Base-by-base conservation (phyloP, 2,797 vertebrate genomes). In the Trematomus bernacchii region DNA sequence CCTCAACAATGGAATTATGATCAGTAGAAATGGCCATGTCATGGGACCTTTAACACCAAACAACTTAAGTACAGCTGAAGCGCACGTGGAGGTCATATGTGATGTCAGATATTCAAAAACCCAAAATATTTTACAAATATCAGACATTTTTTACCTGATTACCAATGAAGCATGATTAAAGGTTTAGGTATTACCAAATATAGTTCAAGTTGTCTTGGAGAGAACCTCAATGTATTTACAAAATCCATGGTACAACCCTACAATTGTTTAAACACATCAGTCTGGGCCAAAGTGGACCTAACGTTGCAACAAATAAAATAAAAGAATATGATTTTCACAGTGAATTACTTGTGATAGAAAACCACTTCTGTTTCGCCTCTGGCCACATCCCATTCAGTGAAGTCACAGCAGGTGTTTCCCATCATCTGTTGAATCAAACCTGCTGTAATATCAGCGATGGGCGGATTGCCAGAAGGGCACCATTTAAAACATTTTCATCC, bases 401-500 rank as follows among this genome's bases (percentile, higher is more conserved):
- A 48, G 67, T 79, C 48, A 72, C 50, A 33, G 64, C 84, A 83
- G 64, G 70, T 86, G 83, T 79, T 81, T 77, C 66, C 18, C 40
- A 81, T 76, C 73, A 55, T 27, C 33, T 59, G 57, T 68, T 46
- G 48, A 40, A 85, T 78, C 19, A 23, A 70, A 72, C 71, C 66
- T 57, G 61, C 42, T 47, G 37, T 43, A n/a, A 63, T 54, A 61
- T 59, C 52, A 61, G 7, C 6, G 47, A 64, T 10, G 21, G 23
- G 27, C 27, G 13, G 37, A 43, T 59, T 42, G n/a, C 40, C 54
- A 59, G 1, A 30, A 18, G 10, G 46, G 44, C 27, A 44, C 37
- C 14, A 13, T 12, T 19, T 15, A 10, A 53, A 0, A 14, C 0
- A 21, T 12, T 2, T 30, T 42, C 16, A 30, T 15, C 11, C 33